Conservation (phyloP, 1,140 invertebrate species). For the Drosophila azteca region DNA sequence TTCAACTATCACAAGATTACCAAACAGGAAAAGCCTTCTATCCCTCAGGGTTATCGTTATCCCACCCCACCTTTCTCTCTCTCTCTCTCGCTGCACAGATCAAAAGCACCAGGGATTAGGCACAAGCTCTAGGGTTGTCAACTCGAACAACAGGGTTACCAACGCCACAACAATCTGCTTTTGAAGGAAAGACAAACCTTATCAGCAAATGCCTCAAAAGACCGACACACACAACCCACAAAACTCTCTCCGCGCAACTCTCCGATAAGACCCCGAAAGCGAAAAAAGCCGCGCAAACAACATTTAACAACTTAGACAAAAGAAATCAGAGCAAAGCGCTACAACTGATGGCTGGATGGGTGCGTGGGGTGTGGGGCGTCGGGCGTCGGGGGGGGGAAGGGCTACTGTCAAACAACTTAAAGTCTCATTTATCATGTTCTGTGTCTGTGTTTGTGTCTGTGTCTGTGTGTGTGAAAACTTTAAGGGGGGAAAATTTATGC, state of each 20-base stretch:
- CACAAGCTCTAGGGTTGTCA: too few species aligned
- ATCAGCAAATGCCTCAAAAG: constrained; percentile 10
- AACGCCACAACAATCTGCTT: not conserved
- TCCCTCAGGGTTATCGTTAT: too few species aligned
- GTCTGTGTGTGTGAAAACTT: constrained; percentile 49
- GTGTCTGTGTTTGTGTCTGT: constrained; percentile 10
- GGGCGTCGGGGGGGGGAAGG: not conserved
- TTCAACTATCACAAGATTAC: too few species aligned
- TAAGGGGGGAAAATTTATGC: constrained; percentile 64
- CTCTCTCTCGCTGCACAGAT: too few species aligned
- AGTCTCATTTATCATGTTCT: constrained; percentile 82
- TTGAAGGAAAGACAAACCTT: too few species aligned
- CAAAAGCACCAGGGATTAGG: too few species aligned
- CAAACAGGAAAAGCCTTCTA: too few species aligned
- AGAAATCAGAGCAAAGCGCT: constrained; percentile 38
- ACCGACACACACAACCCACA: constrained; percentile 60
- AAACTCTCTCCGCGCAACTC: constrained; percentile 56
- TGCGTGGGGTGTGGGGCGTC: constrained; percentile 26
- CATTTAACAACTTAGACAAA: constrained; percentile 73
- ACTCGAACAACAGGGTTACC: constrained; percentile 17
- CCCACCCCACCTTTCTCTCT: too few species aligned
- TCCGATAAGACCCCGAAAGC: constrained; percentile 56
- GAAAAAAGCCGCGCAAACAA: constrained; percentile 33
- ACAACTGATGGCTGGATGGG: too few species aligned
- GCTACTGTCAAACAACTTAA: constrained; percentile 78